These are phyloP conservation scores for Pseudomyrmex pallidus DNA, from an alignment of 1,140 invertebrate species.

Conservation along the genomic window DNA sequence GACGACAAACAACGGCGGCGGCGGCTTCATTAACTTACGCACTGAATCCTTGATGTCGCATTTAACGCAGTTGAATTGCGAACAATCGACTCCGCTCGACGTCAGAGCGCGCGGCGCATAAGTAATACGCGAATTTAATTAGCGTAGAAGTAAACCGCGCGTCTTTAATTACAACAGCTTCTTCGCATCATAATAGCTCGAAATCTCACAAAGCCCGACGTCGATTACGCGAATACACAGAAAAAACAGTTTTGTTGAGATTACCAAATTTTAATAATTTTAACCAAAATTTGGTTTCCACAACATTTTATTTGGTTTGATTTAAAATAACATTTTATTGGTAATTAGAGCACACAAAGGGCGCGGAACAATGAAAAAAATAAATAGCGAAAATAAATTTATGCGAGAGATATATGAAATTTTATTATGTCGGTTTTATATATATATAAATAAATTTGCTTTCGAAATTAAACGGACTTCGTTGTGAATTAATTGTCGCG, in stretches of 20 bases:
- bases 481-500: slow-evolving; percentile 3
- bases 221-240: neutral
- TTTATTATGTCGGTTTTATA: neutral
- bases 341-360: neutral
- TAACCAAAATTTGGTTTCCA: too few species aligned
- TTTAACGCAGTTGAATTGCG: slow-evolving; percentile 16
- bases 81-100: slow-evolving; percentile 39
- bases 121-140: slow-evolving; percentile 37
- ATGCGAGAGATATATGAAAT: neutral
- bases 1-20: too few species aligned
- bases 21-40: slow-evolving; percentile 16
- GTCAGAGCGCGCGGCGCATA: slow-evolving; percentile 8
- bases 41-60: slow-evolving; percentile 26
- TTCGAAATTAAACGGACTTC: slow-evolving; percentile 7
- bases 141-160: neutral
- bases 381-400: neutral
- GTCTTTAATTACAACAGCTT: neutral
- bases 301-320: too few species aligned
- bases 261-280: too few species aligned
- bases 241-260: too few species aligned
- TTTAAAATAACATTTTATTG: slow-evolving; percentile 23
- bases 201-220: slow-evolving; percentile 3
- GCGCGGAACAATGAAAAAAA: neutral
- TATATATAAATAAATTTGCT: too few species aligned
- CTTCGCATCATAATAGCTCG: neutral